phyloP scores from a whole-genome alignment of 2,888 invertebrate genomes.

The Adineta ricciae region DNA sequence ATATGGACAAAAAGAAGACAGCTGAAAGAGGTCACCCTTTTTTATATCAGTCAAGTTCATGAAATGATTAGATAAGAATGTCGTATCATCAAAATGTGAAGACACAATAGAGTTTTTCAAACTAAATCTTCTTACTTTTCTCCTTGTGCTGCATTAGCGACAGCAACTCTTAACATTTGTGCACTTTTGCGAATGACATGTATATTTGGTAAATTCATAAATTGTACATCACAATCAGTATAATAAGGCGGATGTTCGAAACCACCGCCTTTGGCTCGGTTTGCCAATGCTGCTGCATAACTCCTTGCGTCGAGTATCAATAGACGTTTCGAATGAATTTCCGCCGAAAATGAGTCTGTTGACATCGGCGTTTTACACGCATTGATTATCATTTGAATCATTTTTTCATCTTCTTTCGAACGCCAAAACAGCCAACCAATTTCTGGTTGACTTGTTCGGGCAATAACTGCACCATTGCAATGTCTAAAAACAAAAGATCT shows the following conservation, averaged over 20 bases:
- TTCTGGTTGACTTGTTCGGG: slow-evolving; percentile 85
- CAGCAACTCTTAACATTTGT: slow-evolving; percentile 62
- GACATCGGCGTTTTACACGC: neutral
- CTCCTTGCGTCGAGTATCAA: slow-evolving; percentile 82
- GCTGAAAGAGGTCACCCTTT: neutral
- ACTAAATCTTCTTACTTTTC: neutral
- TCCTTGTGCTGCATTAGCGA: neutral
- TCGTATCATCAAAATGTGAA: neutral
- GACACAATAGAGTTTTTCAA: too few species aligned
- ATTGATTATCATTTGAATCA: slow-evolving; percentile 57
- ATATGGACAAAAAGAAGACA: neutral
- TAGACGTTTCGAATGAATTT: neutral
- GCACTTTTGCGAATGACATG: slow-evolving; percentile 87
- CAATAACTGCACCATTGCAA: slow-evolving; percentile 82
- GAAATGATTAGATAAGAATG: neutral
- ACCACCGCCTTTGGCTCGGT: slow-evolving; percentile 89
- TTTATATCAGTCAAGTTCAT: neutral
- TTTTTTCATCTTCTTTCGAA: slow-evolving; percentile 73
- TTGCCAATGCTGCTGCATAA: slow-evolving; percentile 87
- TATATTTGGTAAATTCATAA: slow-evolving; percentile 93
- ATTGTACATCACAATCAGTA: slow-evolving; percentile 83
- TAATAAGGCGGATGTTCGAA: slow-evolving; percentile 88
- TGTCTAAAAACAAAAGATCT: slow-evolving; percentile 48
- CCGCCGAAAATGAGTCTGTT: neutral
- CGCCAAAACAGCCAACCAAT: slow-evolving; percentile 90